phyloP scores from a whole-genome alignment of 2,888 invertebrate genomes.

The Xylota segnis region DNA sequence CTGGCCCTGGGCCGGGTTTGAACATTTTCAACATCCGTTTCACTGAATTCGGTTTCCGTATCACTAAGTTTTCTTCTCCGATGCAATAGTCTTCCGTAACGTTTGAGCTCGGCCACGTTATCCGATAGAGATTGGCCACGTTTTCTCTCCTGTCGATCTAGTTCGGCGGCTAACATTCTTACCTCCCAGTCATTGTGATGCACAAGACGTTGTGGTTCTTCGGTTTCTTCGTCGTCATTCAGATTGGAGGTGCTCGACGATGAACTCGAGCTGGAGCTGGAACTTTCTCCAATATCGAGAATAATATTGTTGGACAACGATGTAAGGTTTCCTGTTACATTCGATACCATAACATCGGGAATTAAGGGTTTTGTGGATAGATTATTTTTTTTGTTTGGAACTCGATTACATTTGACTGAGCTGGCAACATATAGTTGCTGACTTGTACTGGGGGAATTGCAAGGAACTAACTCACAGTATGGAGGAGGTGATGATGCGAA shows the following conservation, averaged over 20 bases:
- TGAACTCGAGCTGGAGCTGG: conserved; percentile 82
- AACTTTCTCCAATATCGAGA: conserved; percentile 83
- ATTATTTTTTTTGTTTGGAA: conserved; percentile 77
- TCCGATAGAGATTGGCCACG: conserved; percentile 82
- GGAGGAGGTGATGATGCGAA: conserved; percentile 87
- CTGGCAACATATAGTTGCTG: conserved; percentile 39
- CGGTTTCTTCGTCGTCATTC: conserved; percentile 81
- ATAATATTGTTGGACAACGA: conserved; percentile 84
- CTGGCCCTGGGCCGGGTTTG: conserved; percentile 82
- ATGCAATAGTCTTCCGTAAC: conserved; percentile 79
- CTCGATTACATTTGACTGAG: conserved; percentile 53
- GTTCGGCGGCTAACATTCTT: conserved; percentile 90
- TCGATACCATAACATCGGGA: conserved; percentile 80
- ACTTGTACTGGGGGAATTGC: conserved; percentile 80
- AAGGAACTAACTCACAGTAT: conserved; percentile 79
- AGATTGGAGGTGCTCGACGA: conserved; percentile 81
- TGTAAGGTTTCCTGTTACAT: conserved; percentile 84
- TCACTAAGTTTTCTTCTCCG: conserved; percentile 83
- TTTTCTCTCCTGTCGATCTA: conserved; percentile 86
- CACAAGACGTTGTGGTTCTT: conserved; percentile 77
- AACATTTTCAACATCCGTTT: conserved; percentile 80
- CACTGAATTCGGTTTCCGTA: conserved; percentile 83
- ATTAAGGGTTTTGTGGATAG: conserved; percentile 76
- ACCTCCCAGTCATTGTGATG: conserved; percentile 90
- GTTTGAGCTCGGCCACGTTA: conserved; percentile 80